Evolutionary conservation across 2,113 vertebrate genomes (phyloP).

Genomic region (Dicaeum eximium): DNA sequence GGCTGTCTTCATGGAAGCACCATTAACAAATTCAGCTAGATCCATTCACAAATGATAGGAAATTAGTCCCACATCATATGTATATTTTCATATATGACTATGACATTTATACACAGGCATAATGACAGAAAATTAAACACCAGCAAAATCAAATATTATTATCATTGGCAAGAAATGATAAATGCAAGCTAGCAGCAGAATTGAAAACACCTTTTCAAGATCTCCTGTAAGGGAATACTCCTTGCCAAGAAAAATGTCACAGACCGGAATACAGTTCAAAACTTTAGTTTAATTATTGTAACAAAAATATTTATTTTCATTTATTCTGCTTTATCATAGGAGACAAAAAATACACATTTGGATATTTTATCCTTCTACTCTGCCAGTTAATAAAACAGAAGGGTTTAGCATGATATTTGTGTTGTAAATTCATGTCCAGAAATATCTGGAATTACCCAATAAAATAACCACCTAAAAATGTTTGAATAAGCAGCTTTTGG

Average conservation of each 20-base stretch:
- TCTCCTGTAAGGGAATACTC: constrained; percentile 42
- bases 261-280: constrained; percentile 26
- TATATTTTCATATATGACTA: constrained; percentile 35
- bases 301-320: constrained; percentile 61
- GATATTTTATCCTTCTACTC: constrained; percentile 46
- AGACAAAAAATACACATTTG: constrained; percentile 36
- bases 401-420: constrained; percentile 29
- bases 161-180: constrained; percentile 62
- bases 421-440: constrained; percentile 24
- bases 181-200: constrained; percentile 66
- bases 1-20: neutral
- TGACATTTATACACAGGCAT: neutral
- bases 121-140: constrained; percentile 38
- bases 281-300: constrained; percentile 55
- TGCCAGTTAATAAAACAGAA: constrained; percentile 50
- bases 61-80: neutral
- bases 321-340: constrained; percentile 24
- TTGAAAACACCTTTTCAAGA: constrained; percentile 64
- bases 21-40: neutral
- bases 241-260: constrained; percentile 82
- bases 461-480: constrained; percentile 39
- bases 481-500: constrained; percentile 32
- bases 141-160: constrained; percentile 47
- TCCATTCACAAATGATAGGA: constrained; percentile 10
- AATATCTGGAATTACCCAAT: constrained; percentile 29